Evolutionary conservation across 2,113 vertebrate species (phyloP).

Genomic region (Nycticryphes semicollaris): DNA sequence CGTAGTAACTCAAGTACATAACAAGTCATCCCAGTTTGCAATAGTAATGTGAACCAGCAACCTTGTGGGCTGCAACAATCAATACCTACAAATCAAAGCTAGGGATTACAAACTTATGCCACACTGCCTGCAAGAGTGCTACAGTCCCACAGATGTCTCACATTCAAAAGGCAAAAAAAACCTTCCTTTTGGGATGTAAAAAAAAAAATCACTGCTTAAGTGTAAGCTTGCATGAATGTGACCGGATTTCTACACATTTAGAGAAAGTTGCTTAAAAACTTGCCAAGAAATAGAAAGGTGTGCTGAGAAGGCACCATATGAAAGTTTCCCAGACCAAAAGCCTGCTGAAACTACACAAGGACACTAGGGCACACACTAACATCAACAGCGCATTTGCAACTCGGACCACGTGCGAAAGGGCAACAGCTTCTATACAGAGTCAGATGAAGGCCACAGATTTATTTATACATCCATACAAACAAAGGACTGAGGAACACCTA

Average conservation of each 20-base stretch:
- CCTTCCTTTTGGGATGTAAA: not conserved
- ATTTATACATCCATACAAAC: not conserved
- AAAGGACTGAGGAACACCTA: not conserved
- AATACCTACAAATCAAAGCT: not conserved
- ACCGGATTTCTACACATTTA: not conserved
- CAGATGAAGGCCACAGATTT: not conserved
- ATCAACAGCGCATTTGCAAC: not conserved
- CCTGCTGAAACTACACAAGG: not conserved
- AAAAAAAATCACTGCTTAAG: not conserved
- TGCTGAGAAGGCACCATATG: not conserved
- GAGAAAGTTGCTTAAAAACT: not conserved
- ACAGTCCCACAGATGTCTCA: not conserved
- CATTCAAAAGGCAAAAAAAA: not conserved
- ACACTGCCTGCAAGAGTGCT: rapidly evolving
- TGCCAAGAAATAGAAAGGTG: not conserved
- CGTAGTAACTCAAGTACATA: not conserved
- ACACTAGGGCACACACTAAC: rapidly evolving
- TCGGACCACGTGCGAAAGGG: not conserved
- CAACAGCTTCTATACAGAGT: not conserved
- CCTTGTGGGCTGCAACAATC: not conserved
- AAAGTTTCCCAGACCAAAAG: not conserved
- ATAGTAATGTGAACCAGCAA: not conserved
- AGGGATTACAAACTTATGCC: not conserved
- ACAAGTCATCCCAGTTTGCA: not conserved
- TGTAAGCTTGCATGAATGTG: not conserved